These are phyloP conservation scores for Cherax destructor DNA, from an alignment of 1,140 invertebrate species.

Conservation along the genomic window DNA sequence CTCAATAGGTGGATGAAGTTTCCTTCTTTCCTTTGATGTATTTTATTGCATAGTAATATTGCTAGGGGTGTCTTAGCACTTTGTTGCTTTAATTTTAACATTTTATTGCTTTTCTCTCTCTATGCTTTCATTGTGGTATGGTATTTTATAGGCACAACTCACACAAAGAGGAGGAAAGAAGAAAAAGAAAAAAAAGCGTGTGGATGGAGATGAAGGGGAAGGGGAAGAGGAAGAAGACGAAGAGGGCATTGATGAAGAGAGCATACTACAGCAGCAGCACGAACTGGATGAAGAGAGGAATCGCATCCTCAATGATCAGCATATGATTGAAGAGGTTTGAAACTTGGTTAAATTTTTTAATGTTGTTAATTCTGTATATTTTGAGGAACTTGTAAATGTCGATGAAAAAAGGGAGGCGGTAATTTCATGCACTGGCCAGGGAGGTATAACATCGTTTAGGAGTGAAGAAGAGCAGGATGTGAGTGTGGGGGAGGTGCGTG, in stretches of 20 bases:
- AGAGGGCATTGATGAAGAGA: conserved; percentile 76
- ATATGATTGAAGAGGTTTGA: conserved; percentile 77
- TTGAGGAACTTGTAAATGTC: too few species aligned
- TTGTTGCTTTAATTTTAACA: not conserved
- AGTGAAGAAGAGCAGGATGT: too few species aligned
- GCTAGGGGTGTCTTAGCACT: not conserved
- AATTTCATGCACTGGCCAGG: too few species aligned
- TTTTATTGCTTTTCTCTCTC: not conserved
- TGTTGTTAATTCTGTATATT: too few species aligned
- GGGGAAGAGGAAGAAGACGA: conserved; percentile 73
- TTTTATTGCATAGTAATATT: not conserved
- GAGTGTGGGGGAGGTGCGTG: too few species aligned
- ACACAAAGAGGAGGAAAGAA: conserved; percentile 65
- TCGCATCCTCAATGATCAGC: conserved; percentile 78
- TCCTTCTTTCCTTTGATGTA: not conserved
- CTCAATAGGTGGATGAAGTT: not conserved
- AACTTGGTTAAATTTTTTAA: not conserved
- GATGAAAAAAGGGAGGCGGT: too few species aligned
- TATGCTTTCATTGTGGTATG: not conserved
- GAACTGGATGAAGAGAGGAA: conserved; percentile 79
- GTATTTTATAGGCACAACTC: conserved; percentile 56
- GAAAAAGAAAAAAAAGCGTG: conserved; percentile 72
- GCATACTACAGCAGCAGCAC: conserved; percentile 76
- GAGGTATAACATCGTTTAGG: too few species aligned
- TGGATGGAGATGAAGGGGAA: conserved; percentile 72